phyloP scores from a whole-genome alignment of 2,888 invertebrate species.

The Ariolimax columbianus region DNA sequence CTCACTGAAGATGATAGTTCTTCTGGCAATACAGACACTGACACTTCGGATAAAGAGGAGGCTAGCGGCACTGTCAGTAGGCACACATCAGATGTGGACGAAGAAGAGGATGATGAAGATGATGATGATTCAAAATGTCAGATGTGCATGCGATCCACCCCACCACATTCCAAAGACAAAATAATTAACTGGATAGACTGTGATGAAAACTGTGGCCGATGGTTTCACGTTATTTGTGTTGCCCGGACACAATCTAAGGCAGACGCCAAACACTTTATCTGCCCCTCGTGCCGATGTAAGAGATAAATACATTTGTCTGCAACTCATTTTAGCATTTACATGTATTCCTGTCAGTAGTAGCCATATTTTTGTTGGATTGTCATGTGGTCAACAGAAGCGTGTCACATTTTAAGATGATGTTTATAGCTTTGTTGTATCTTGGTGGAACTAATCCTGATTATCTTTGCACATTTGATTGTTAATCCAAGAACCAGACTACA shows the following conservation, averaged over 20 bases:
- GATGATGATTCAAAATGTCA: constrained; percentile 51
- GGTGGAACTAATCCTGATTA: too few species aligned
- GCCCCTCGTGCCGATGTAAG: constrained; percentile 46
- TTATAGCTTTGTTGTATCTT: too few species aligned
- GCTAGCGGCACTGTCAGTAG: background rate
- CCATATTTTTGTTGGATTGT: background rate
- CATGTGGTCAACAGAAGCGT: background rate
- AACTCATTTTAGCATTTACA: too few species aligned
- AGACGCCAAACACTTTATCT: constrained; percentile 38
- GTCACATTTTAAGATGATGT: too few species aligned
- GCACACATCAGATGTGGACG: background rate
- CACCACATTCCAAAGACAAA: constrained; percentile 46
- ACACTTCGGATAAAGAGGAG: background rate
- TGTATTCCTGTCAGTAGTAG: background rate
- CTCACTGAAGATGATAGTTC: background rate
- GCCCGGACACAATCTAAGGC: constrained; percentile 18
- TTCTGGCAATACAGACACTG: background rate
- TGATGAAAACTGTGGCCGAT: constrained; percentile 50
- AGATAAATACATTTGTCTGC: background rate
- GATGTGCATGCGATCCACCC: constrained; percentile 42
- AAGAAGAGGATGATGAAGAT: constrained; percentile 18
- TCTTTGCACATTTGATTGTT: too few species aligned
- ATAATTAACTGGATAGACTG: constrained; percentile 50
- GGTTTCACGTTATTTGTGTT: constrained; percentile 51
- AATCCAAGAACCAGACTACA: too few species aligned